Evolutionary conservation across 1,140 invertebrate genomes (phyloP).

Genomic region (Neodiprion fabricii): DNA sequence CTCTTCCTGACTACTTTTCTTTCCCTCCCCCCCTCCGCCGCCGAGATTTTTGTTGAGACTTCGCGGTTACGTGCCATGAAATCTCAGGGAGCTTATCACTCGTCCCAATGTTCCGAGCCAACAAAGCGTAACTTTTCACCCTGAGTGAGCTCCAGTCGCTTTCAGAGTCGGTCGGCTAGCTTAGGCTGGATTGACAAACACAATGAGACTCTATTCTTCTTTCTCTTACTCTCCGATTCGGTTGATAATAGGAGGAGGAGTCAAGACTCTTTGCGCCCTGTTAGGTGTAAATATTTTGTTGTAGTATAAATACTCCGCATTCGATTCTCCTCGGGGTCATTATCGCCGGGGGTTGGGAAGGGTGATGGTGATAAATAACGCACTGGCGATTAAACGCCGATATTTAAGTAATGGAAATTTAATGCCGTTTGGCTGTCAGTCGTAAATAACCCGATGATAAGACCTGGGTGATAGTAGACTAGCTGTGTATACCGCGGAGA

Average conservation of each 20-base stretch:
- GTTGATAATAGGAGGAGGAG: too few species aligned
- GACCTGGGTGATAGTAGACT: neutral
- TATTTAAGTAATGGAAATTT: constrained; percentile 8
- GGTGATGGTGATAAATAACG: neutral
- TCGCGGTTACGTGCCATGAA: neutral
- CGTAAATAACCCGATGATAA: constrained; percentile 2
- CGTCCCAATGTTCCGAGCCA: neutral
- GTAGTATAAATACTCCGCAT: too few species aligned
- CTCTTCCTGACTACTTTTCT: too few species aligned
- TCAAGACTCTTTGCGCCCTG: neutral
- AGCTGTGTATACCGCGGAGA: too few species aligned
- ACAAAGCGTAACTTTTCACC: constrained; percentile 5
- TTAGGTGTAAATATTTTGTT: too few species aligned
- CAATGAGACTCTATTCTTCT: neutral
- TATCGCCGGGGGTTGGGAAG: too few species aligned
- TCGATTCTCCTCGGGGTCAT: too few species aligned
- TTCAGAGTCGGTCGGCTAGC: neutral
- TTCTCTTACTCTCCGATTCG: neutral
- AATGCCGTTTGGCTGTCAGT: neutral
- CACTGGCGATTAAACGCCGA: neutral
- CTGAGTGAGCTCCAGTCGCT: neutral
- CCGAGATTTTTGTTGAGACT: too few species aligned
- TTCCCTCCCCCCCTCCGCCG: too few species aligned
- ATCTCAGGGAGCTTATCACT: neutral
- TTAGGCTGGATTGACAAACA: neutral